phyloP scores from a whole-genome alignment of 2,113 vertebrate genomes.

The Rhea pennata region DNA sequence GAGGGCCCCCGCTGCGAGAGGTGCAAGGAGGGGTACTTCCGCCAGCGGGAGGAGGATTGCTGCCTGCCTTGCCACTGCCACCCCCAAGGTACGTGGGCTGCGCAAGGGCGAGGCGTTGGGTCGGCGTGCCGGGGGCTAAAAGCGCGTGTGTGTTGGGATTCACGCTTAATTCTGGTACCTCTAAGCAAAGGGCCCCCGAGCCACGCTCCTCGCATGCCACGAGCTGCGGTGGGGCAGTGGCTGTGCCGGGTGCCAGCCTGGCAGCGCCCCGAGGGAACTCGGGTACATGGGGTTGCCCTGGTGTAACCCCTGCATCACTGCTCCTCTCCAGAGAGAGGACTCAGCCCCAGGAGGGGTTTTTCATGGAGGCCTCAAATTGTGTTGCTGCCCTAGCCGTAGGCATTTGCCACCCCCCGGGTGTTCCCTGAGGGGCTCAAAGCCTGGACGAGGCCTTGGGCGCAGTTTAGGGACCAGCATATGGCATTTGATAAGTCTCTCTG shows the following conservation, averaged over 20 bases:
- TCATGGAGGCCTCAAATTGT: not conserved
- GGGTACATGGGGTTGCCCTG: too few relatives aligned
- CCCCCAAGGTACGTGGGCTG: constrained; percentile 72
- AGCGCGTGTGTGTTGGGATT: not conserved
- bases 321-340: too few relatives aligned
- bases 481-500: not conserved
- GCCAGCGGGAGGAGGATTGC: constrained; percentile 48
- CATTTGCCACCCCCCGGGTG: not conserved
- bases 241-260: not conserved
- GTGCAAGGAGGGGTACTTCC: constrained; percentile 85
- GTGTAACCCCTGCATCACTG: too few relatives aligned
- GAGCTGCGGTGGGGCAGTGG: not conserved
- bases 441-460: not conserved
- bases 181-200: not conserved
- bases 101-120: fast-evolving
- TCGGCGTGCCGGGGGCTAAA: fast-evolving
- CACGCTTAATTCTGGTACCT: not conserved
- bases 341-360: not conserved
- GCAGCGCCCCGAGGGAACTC: not conserved
- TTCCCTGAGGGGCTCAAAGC: not conserved
- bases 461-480: not conserved
- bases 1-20: constrained; percentile 84
- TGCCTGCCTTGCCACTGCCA: constrained; percentile 87
- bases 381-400: not conserved
- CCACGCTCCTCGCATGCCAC: not conserved